Evolutionary conservation across 2,797 vertebrate genomes (phyloP).

Genomic region (Pyrocephalus nanus): DNA sequence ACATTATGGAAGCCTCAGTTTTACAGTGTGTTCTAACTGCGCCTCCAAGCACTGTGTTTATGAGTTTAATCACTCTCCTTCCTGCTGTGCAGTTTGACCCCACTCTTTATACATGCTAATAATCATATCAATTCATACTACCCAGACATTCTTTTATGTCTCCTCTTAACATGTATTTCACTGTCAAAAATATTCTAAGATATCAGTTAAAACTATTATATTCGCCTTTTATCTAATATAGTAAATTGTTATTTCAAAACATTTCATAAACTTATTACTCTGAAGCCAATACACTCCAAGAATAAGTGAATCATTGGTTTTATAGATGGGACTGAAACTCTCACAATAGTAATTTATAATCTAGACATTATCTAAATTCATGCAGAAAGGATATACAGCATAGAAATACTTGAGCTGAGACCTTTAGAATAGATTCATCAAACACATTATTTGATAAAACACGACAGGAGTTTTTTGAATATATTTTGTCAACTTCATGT

Average conservation of each 20-base stretch:
- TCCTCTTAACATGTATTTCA: background rate
- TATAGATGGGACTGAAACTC: background rate
- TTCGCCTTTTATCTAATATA: background rate
- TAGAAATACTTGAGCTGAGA: background rate
- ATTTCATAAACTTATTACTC: background rate
- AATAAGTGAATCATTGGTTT: background rate
- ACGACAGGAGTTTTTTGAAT: background rate
- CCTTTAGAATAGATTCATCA: background rate
- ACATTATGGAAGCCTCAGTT: accelerated
- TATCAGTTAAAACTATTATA: background rate
- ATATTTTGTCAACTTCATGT: background rate
- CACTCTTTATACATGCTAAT: accelerated
- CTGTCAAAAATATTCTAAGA: background rate
- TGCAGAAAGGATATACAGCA: background rate
- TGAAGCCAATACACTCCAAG: background rate
- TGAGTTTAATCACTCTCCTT: background rate
- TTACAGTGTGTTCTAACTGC: accelerated
- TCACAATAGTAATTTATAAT: background rate
- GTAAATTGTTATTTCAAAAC: background rate
- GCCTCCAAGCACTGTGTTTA: accelerated
- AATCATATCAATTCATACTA: background rate
- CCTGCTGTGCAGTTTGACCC: background rate
- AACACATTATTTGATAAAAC: background rate
- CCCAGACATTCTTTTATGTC: background rate
- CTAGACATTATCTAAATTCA: background rate